Evolutionary conservation across 2,797 vertebrate species (phyloP).

Genomic region (Catharus ustulatus): DNA sequence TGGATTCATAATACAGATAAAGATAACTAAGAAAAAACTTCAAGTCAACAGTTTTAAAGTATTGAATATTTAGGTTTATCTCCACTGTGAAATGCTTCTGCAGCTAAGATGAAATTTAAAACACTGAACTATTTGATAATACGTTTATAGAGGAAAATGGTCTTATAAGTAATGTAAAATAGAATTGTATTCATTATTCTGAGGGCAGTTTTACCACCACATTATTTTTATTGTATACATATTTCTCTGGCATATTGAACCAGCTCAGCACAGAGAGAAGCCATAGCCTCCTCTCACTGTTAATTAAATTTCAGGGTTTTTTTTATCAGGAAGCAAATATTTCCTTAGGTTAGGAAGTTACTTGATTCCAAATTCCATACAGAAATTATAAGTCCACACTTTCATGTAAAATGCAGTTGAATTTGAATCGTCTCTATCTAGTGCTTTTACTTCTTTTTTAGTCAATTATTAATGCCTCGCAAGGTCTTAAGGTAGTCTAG

Average conservation of each 20-base stretch:
- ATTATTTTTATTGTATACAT: neutral
- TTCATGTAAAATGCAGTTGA: neutral
- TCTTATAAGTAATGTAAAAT: neutral
- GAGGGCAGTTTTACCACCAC: neutral
- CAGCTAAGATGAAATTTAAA: neutral
- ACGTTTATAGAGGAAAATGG: neutral
- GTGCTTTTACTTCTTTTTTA: neutral
- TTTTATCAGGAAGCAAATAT: neutral
- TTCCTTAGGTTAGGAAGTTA: neutral
- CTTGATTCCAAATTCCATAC: neutral
- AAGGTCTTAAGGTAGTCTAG: neutral
- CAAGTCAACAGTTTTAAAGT: neutral
- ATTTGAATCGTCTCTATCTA: neutral
- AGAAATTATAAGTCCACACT: neutral
- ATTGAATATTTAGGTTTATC: neutral
- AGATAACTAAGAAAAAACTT: neutral
- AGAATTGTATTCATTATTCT: neutral
- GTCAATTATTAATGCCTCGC: neutral
- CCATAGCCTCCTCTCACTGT: neutral
- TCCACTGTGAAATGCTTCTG: neutral
- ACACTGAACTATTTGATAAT: neutral
- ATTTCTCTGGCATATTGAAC: neutral
- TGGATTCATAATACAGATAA: neutral
- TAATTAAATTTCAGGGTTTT: neutral
- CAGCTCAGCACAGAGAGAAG: neutral